phyloP scores from a whole-genome alignment of 2,888 invertebrate species.

The Zhuqinia jingwanae region DNA sequence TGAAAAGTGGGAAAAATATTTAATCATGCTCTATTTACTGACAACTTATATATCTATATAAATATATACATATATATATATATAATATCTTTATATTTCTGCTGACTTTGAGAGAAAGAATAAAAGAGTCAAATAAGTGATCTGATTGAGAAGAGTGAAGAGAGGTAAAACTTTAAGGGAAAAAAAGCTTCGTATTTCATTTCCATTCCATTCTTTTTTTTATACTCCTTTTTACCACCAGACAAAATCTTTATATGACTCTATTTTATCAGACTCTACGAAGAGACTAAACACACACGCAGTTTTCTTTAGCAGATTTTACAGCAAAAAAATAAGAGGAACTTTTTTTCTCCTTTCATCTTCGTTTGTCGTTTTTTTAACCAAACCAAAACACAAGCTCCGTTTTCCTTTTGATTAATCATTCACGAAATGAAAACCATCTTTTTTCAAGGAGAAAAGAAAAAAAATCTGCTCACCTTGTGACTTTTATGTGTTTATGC shows the following conservation, averaged over 20 bases:
- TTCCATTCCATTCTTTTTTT: background rate
- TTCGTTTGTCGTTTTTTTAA: background rate
- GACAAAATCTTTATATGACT: background rate
- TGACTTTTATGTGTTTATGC: background rate
- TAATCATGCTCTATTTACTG: background rate
- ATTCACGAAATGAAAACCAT: constrained; percentile 54
- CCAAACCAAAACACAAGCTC: background rate
- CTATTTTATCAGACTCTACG: no score
- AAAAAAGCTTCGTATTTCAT: background rate
- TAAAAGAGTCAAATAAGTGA: background rate
- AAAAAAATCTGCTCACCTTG: constrained; percentile 8
- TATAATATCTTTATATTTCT: background rate
- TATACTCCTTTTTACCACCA: background rate
- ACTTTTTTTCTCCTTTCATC: background rate
- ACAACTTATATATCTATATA: no score
- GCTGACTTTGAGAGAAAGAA: background rate
- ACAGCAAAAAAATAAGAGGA: background rate
- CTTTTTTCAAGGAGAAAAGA: background rate
- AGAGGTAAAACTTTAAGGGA: background rate
- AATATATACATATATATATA: background rate
- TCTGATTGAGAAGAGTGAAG: background rate
- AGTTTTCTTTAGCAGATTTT: no score
- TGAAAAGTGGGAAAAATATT: background rate
- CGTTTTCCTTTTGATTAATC: constrained; percentile 52
- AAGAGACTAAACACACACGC: no score